Base-by-base conservation (phyloP, 2,113 vertebrate genomes). In the Cyprinodon variegatus region DNA sequence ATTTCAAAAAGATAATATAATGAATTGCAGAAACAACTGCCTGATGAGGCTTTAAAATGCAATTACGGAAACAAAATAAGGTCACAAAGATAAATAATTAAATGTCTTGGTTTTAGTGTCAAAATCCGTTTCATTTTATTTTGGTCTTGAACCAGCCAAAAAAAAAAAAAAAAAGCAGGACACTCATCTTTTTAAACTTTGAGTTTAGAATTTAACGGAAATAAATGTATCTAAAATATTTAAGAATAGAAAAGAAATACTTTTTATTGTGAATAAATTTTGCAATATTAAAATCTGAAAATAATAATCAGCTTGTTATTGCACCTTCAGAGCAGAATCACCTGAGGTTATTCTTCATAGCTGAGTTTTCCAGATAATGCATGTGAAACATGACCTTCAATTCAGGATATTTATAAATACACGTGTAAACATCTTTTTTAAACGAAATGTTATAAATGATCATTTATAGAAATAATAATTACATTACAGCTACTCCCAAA, bases 311-410 rank as follows among this genome's bases (percentile, higher is more conserved):
- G 75, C 77, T 86, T 78, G 43, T 76, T 74, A 73, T 85, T 83
- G 79, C 85, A 88, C 77, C 14, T 48, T 60, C 69, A 82, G 64
- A 67, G 84, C 75, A 87, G 85, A 78, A 57, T 59, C 65, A 85
- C 83, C 86, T 90, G 88, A 91, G 88, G 73, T 84, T 84, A 75
- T 69, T 74, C 48, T 79, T 76, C 57, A 81, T 79, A 13, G 73
- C 78, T 83, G 80, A 70, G 77, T 76, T 70, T 81, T 82, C 63
- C 78, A 78, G 39, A 71, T 60, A 70, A 68, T 38, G 65, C 17
- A 74, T 41, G 29, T 79, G 79, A 82, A 78, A 84, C 17, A 36
- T 78, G 66, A 67, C 72, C 80, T 85, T 85, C 22, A 81, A 81
- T 78, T 81, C 14, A 79, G 88, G 20, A 86, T 76, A 46, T 79